A percentile compares a stretch with the other conserved stretches of the same genome.
These are phyloP conservation scores for Drosophila repleta DNA, from an alignment of 1,140 invertebrate genomes.

Conservation along the genomic window DNA sequence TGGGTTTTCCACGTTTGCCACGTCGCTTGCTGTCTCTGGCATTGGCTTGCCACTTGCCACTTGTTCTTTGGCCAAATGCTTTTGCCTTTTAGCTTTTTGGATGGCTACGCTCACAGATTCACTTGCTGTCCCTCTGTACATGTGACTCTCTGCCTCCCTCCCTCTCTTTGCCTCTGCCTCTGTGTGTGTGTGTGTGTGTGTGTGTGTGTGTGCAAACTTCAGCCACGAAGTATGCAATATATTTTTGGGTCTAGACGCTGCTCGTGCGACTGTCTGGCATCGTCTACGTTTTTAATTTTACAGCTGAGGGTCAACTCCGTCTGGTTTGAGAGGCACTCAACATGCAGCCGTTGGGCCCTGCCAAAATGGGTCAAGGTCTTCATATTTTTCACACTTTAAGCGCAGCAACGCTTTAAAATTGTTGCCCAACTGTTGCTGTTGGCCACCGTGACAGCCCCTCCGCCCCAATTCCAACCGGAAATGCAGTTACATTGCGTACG, in stretches of 20 bases:
- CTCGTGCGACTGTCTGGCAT: constrained; percentile 47
- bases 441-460: too few relatives aligned
- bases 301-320: constrained; percentile 45
- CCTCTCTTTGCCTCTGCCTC: not conserved
- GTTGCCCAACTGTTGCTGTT: constrained; percentile 66
- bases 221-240: constrained; percentile 73
- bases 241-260: constrained; percentile 73
- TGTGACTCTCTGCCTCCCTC: constrained; percentile 4
- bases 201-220: constrained; percentile 61
- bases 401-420: constrained; percentile 57
- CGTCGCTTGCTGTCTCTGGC: constrained; percentile 43
- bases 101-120: constrained; percentile 25
- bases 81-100: constrained; percentile 49
- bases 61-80: constrained; percentile 59
- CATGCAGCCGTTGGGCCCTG: constrained; percentile 1
- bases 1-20: constrained; percentile 71
- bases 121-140: constrained; percentile 8
- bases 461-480: constrained; percentile 35
- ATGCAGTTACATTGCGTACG: constrained; percentile 69
- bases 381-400: constrained; percentile 56
- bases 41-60: constrained; percentile 51
- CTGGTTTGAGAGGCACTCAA: constrained; percentile 15
- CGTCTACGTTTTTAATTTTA: constrained; percentile 52
- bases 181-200: constrained; percentile 36
- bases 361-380: constrained; percentile 74